These are phyloP conservation scores for Rhopalosiphum nymphaeae DNA, from an alignment of 2,888 invertebrate species.

Conservation along the genomic window DNA sequence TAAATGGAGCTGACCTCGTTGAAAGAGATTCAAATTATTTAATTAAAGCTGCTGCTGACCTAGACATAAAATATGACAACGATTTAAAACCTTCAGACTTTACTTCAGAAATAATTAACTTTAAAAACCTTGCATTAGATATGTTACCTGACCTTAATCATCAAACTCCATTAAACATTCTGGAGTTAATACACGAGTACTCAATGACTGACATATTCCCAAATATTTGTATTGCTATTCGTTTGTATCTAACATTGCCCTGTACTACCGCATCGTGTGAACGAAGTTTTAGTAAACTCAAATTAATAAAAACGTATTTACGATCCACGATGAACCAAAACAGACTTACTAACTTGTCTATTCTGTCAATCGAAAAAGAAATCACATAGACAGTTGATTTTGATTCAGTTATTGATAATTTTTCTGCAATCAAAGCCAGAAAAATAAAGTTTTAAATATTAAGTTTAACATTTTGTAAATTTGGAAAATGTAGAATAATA, in stretches of 20 bases:
- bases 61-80: constrained; percentile 32
- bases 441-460: constrained; percentile 43
- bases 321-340: neutral
- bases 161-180: no score
- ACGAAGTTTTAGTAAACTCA: neutral
- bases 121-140: constrained; percentile 2
- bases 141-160: constrained; percentile 16
- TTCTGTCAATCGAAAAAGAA: constrained; percentile 18
- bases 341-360: neutral
- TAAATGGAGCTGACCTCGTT: constrained; percentile 5
- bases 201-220: neutral
- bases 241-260: constrained; percentile 25
- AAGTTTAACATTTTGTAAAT: constrained; percentile 32
- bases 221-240: constrained; percentile 22
- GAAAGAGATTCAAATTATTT: constrained; percentile 6
- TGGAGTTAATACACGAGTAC: no score
- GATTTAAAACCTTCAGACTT: constrained; percentile 18
- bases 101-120: constrained; percentile 11
- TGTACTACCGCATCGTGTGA: constrained; percentile 7
- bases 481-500: constrained; percentile 39
- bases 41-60: constrained; percentile 25
- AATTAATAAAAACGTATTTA: no score
- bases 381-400: neutral
- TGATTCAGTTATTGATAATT: neutral
- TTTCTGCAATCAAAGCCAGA: constrained; percentile 22